Evolutionary conservation across 2,888 invertebrate species (phyloP), one percentile per base, ranked within the genome.

Genomic region (Pterobdella sp.): DNA sequence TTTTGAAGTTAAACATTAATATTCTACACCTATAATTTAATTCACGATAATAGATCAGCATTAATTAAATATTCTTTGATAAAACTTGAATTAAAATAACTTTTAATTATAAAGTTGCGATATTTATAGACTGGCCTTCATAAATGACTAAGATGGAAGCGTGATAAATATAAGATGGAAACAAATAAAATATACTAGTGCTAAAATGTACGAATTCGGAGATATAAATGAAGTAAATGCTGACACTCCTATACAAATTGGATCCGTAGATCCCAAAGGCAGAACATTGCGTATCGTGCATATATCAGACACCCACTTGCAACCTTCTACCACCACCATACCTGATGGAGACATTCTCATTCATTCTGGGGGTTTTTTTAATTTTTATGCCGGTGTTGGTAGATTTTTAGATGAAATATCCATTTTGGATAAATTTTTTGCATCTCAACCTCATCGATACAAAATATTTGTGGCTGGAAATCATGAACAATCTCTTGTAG

Each of bases 391-490:
- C 3, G 69, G 74, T 7, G 68, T 37, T 65, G 69, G 60, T 26
- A 26, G 49, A 26, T 74, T 74, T 49, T 42, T 74, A 4, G 74
- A 74, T 18, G 74, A 76, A n/a, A 60, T 78, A n/a, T 34, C 52
- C 42, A 72, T 73, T n/a, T 37, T 78, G 35, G 74, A 78, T 70
- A 72, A 35, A 26, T 81, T 81, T 74, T 81, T 81, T 68, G 76
- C 75, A 10, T 76, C 77, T 42, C 72, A 79, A 29, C 79, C 80
- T 14, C 81, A 80, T 73, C 79, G 78, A 73, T 78, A 80, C 64
- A 81, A 80, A 75, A 77, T 81, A 42, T 80, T 81, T 72, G 81
- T 81, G 1, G 79, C 80, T 22, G 81, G 81, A 14, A 81, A 81
- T 75, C 81, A 81, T 76, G 81, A 81, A 49, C 69, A 78, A 36